A percentile compares a stretch with the other conserved stretches of the same genome.
Evolutionary conservation across 2,113 vertebrate genomes (phyloP).

Genomic region (Arenaria interpres): DNA sequence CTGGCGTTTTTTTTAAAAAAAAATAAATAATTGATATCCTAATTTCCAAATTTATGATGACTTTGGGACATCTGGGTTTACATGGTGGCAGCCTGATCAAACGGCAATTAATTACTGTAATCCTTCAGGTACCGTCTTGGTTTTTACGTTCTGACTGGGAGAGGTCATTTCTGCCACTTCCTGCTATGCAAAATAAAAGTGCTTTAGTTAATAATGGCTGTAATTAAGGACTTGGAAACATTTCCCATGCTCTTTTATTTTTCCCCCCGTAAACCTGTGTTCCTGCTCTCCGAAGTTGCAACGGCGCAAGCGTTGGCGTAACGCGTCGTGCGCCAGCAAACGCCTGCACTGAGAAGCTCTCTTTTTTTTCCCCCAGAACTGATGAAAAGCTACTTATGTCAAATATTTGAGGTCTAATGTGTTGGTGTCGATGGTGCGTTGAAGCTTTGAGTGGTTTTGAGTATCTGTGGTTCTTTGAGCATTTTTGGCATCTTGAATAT

Average conservation of each 20-base stretch:
- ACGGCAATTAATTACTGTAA: not conserved
- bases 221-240: not conserved
- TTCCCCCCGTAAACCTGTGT: not conserved
- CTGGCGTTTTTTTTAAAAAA: not conserved
- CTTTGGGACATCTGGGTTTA: not conserved
- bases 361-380: not conserved
- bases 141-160: not conserved
- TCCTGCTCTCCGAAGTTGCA: not conserved
- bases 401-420: not conserved
- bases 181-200: not conserved
- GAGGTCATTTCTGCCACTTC: not conserved
- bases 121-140: not conserved
- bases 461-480: not conserved
- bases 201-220: not conserved
- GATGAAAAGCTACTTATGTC: not conserved
- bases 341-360: not conserved
- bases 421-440: not conserved
- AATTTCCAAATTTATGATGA: not conserved
- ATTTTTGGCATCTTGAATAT: not conserved
- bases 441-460: not conserved
- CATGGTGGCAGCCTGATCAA: not conserved
- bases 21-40: not conserved
- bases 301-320: not conserved
- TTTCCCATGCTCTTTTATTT: not conserved
- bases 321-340: rapidly evolving